phyloP scores from a whole-genome alignment of 2,113 vertebrate genomes.

The Morone saxatilis region DNA sequence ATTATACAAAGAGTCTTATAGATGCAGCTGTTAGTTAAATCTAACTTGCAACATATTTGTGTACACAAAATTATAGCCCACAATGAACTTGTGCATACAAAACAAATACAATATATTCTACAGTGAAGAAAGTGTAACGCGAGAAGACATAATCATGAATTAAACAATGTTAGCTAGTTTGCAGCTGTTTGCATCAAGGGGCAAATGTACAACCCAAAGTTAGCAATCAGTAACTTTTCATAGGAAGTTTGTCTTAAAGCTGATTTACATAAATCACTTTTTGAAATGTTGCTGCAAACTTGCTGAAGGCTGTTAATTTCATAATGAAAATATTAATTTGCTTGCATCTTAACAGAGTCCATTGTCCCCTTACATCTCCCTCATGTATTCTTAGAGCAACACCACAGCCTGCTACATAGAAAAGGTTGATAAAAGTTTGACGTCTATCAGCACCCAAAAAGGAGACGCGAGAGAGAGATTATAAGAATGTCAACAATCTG shows the following conservation, averaged over 20 bases:
- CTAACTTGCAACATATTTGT: neutral
- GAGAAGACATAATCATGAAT: neutral
- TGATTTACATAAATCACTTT: slow-evolving; percentile 27
- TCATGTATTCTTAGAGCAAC: neutral
- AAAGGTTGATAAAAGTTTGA: slow-evolving; percentile 9
- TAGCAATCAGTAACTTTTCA: slow-evolving; percentile 30
- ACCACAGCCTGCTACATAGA: neutral
- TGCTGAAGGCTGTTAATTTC: slow-evolving; percentile 12
- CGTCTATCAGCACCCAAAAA: neutral
- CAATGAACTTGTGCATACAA: neutral
- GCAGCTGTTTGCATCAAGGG: slow-evolving; percentile 25
- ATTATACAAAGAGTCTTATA: neutral
- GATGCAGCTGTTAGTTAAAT: neutral
- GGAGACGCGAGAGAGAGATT: neutral
- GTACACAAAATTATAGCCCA: neutral
- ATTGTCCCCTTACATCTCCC: slow-evolving; percentile 4
- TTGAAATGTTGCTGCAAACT: slow-evolving; percentile 1
- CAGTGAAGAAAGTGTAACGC: neutral
- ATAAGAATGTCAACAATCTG: slow-evolving; percentile 34
- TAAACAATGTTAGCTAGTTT: neutral
- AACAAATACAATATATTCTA: neutral
- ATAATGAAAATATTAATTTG: slow-evolving; percentile 4
- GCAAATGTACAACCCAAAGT: neutral
- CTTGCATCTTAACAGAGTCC: neutral
- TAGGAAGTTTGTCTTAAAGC: slow-evolving; percentile 26